Base-by-base conservation (phyloP, 2,888 invertebrate genomes). In the Dilophus febrilis region DNA sequence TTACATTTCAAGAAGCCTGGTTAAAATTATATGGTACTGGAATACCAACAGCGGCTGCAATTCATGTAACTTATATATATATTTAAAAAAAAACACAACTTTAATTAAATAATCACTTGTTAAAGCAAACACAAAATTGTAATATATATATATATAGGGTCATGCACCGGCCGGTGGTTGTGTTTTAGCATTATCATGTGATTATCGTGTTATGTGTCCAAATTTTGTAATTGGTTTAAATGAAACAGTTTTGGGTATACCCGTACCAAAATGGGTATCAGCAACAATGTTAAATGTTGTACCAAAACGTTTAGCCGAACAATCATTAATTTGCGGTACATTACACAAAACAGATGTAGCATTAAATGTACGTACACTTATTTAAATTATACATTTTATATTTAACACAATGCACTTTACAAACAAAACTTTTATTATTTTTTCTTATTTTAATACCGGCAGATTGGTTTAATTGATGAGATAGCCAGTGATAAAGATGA, bases 111-210 rank as follows among this genome's bases (percentile, higher is more conserved):
- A n/a, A n/a, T n/a, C n/a, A n/a, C n/a, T n/a, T n/a, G n/a, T n/a
- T n/a, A n/a, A n/a, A n/a, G 22, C 4, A 22, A 22, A 22, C 4
- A 22, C 4, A 22, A 22, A 22, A 22, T 57, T 61, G 14, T 51
- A n/a, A n/a, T n/a, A n/a, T n/a, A n/a, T n/a, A n/a, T n/a, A n/a
- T n/a, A n/a, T n/a, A n/a, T n/a, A 83, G 83, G 85, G 85, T 3
- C 83, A 85, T 51, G 67, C 81, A 1, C 84, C 84, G 26, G 86
- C 83, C 18, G 85, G 87, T 4, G 90, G 90, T 1, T 90, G 88
- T 52, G 61, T 88, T 1, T 50, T 90, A 10, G 68, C 88, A 1
- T 64, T 80, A 53, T 72, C 74, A 27, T 86, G 86, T 53, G 90
- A 91, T 59, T 87, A 88, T 59, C 70, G 90, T 45, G 74, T 80